phyloP scores from a whole-genome alignment of 2,113 vertebrate genomes.

The Urocynchramus pylzowi region DNA sequence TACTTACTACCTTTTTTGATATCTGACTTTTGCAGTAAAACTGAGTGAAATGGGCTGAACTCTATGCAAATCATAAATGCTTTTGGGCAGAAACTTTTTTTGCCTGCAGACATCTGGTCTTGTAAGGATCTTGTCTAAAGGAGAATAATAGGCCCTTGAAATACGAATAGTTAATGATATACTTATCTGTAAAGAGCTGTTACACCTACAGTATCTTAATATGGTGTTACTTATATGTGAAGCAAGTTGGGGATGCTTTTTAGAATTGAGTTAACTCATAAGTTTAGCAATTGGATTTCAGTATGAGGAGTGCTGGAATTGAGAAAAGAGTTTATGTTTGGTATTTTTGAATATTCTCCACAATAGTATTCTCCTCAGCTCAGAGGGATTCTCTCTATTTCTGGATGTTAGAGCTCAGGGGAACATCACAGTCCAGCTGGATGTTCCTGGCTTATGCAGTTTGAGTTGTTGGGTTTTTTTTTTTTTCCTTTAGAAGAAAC shows the following conservation, averaged over 20 bases:
- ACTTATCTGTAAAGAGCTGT: background rate
- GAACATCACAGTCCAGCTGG: conserved; percentile 24
- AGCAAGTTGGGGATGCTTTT: background rate
- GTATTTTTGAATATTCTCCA: background rate
- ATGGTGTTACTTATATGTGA: background rate
- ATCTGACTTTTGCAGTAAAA: background rate
- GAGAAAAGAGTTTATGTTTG: background rate
- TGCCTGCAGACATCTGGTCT: background rate
- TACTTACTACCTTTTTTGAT: background rate
- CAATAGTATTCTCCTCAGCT: background rate
- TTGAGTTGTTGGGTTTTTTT: background rate
- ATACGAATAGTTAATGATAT: background rate
- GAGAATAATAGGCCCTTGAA: background rate
- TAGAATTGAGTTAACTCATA: background rate
- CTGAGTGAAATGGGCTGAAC: background rate
- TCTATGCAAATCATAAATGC: background rate
- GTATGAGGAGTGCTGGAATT: background rate
- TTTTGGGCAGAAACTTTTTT: background rate
- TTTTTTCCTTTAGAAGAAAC: background rate
- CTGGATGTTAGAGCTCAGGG: conserved; percentile 12
- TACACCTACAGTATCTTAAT: background rate
- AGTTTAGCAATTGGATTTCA: background rate
- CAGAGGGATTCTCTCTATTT: background rate
- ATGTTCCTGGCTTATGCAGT: conserved; percentile 47
- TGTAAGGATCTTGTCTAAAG: background rate